These are phyloP conservation scores for Aptenodytes patagonicus DNA, from an alignment of 2,113 vertebrate genomes.

Conservation along the genomic window DNA sequence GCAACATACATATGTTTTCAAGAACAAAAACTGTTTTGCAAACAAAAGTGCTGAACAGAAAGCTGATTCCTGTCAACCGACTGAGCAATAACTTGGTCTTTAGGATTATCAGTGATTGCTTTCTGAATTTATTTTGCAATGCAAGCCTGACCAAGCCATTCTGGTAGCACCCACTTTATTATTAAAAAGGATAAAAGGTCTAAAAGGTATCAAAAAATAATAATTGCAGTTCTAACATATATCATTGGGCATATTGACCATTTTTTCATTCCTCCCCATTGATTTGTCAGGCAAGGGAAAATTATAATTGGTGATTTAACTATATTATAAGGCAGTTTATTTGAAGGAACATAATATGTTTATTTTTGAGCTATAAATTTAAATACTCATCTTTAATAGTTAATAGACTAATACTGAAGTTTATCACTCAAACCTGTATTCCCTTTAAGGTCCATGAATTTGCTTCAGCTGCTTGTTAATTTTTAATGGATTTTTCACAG, in stretches of 20 bases:
- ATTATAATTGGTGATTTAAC: background rate
- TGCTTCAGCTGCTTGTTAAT: background rate
- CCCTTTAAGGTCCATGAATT: background rate
- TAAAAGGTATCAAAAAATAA: background rate
- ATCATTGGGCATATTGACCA: background rate
- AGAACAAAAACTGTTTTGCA: background rate
- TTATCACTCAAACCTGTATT: background rate
- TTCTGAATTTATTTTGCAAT: background rate
- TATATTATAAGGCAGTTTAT: background rate
- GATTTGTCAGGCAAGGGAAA: background rate
- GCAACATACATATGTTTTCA: background rate
- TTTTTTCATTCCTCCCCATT: background rate
- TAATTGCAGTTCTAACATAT: background rate
- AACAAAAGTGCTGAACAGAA: background rate
- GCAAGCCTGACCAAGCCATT: background rate
- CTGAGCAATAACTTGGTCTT: background rate
- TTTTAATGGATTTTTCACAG: background rate
- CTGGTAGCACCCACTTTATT: background rate
- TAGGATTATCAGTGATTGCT: background rate
- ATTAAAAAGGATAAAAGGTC: background rate
- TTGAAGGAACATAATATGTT: background rate
- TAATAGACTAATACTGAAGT: background rate
- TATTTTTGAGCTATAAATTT: conserved; percentile 14
- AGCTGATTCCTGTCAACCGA: background rate
- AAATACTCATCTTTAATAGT: background rate